Base-by-base conservation (phyloP, 2,888 invertebrate genomes). In the Phragmatobia fuliginosa region DNA sequence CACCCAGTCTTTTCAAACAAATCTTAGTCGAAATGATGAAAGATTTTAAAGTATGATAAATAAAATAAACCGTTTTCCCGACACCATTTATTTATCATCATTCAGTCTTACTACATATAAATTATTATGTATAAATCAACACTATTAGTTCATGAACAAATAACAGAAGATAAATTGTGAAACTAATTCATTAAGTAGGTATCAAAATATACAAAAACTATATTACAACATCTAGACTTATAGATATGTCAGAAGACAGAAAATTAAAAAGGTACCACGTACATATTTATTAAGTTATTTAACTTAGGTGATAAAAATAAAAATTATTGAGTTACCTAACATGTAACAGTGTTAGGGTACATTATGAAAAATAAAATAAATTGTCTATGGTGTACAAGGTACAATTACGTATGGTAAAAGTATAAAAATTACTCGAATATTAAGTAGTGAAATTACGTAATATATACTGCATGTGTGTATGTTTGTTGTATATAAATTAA, bases 11-110 rank as follows among this genome's bases (percentile, higher is more conserved):
- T n/a, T n/a, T n/a, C n/a, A n/a, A n/a, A n/a, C n/a, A n/a, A n/a
- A n/a, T n/a, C n/a, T n/a, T n/a, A n/a, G n/a, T n/a, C 11, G 38
- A 38, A 45, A 21, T 21, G 45, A 21, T 45, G 18, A 21, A 45
- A 21, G 45, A 16, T 7, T 45, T 18, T 45, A 45, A 6, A 21
- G 16, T 21, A n/a, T n/a, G n/a, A 49, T 65, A 62, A 67, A 69
- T 69, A 31, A 69, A 61, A 71, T 64, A 69, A 72, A 67, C 36
- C 82, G 36, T 10, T 66, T 75, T 72, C 82, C 87, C 85, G 81
- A 83, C 83, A 88, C 88, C 87, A 67, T 84, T 74, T 78, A 79
- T 72, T 79, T 71, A 67, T 68, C 66, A 75, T 62, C 59, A 69
- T 75, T 78, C 73, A 75, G 73, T 68, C 62, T 58, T 72, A 73